These are phyloP conservation scores for Cyprinodon brontotheroides DNA, from an alignment of 2,113 vertebrate species.

Conservation along the genomic window DNA sequence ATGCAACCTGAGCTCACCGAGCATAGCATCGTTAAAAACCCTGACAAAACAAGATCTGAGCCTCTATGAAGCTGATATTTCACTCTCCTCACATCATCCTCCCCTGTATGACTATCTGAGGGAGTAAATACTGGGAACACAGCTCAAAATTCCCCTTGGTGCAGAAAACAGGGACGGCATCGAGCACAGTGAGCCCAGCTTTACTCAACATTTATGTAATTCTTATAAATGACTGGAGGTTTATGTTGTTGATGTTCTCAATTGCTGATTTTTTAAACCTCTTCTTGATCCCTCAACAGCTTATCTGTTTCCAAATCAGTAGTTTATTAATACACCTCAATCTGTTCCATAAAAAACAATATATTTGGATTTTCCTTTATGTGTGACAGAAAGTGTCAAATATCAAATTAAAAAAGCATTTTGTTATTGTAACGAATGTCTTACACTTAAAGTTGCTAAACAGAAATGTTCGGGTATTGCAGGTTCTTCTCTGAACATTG, in stretches of 20 bases:
- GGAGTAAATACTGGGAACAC: constrained; percentile 19
- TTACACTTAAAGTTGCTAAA: too few relatives aligned
- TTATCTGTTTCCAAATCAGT: too few relatives aligned
- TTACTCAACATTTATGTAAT: not conserved
- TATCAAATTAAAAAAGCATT: too few relatives aligned
- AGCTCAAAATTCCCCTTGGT: constrained; percentile 19
- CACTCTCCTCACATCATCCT: constrained; percentile 30
- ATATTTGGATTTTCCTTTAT: too few relatives aligned
- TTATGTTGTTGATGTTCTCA: not conserved
- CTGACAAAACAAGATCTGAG: constrained; percentile 50
- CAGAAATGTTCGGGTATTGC: too few relatives aligned
- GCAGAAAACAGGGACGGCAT: too few relatives aligned
- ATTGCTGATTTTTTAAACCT: not conserved
- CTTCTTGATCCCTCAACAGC: too few relatives aligned
- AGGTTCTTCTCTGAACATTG: too few relatives aligned
- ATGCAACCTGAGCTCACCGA: constrained; percentile 40
- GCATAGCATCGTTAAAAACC: constrained; percentile 63
- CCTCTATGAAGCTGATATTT: constrained; percentile 31
- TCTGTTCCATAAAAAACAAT: too few relatives aligned
- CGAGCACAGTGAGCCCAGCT: not conserved
- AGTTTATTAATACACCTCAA: too few relatives aligned
- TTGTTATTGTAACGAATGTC: too few relatives aligned
- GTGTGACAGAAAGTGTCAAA: too few relatives aligned
- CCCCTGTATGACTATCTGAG: constrained; percentile 21
- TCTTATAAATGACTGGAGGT: not conserved